These are phyloP conservation scores for Clavelina lepadiformis DNA, from an alignment of 23 tunicate genomes.

Conservation along the genomic window DNA sequence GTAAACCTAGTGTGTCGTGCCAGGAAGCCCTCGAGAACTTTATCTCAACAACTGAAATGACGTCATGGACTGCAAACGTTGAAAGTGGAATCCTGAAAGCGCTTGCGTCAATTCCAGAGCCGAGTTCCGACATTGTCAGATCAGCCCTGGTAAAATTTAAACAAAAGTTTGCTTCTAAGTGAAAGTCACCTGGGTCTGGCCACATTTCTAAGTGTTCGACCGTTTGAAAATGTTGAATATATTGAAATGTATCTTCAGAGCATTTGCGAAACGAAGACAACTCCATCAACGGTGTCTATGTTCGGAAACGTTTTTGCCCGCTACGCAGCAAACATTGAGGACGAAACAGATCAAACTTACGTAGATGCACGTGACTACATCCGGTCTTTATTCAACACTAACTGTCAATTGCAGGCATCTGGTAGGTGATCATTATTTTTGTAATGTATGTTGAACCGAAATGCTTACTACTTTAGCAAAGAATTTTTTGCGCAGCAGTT, in stretches of 20 bases:
- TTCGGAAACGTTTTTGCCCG: slow-evolving; percentile 16
- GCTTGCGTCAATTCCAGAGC: slow-evolving; percentile 3
- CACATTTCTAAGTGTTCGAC: no score
- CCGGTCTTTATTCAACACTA: background rate
- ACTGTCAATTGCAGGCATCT: background rate
- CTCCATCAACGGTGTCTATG: slow-evolving; percentile 15
- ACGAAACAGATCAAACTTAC: background rate
- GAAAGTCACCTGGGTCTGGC: no score
- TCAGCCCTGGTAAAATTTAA: slow-evolving; percentile 19
- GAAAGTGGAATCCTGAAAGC: slow-evolving; percentile 10
- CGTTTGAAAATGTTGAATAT: no score
- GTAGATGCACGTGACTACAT: background rate
- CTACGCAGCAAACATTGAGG: background rate
- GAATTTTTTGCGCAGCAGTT: no score
- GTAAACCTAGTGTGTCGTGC: slow-evolving; percentile 13
- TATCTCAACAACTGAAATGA: background rate
- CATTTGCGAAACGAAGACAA: slow-evolving; percentile 5
- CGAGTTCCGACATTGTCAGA: slow-evolving; percentile 3
- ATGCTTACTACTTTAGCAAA: no score
- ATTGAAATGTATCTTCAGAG: background rate
- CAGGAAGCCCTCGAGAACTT: slow-evolving; percentile 11
- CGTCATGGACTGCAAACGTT: background rate
- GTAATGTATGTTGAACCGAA: no score
- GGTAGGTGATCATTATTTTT: no score
- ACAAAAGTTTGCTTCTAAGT: no score